Evolutionary conservation across 2,113 vertebrate genomes (phyloP).

Genomic region (Riparia riparia): DNA sequence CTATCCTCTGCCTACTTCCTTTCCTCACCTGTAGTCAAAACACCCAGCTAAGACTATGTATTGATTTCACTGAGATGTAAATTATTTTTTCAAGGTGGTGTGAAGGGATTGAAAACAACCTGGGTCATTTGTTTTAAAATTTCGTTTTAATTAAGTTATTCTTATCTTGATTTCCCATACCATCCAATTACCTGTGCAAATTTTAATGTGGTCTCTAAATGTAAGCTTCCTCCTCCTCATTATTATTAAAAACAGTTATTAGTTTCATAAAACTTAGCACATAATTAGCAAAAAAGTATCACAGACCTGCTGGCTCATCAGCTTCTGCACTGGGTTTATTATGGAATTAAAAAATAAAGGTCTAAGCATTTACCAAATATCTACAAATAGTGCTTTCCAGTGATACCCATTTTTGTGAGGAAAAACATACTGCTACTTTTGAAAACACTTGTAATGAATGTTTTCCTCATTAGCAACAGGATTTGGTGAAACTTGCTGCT

Average conservation of each 20-base stretch:
- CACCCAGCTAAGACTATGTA: neutral
- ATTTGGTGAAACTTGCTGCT: constrained; percentile 15
- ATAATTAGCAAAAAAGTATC: constrained; percentile 49
- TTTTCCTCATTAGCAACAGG: constrained; percentile 47
- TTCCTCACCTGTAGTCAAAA: neutral
- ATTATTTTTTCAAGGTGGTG: neutral
- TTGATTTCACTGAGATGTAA: neutral
- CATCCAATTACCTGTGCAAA: constrained; percentile 52
- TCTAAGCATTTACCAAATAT: constrained; percentile 32
- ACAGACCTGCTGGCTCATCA: constrained; percentile 30
- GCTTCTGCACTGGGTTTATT: neutral
- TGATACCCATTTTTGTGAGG: neutral
- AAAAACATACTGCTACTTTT: neutral
- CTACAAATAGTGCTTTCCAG: neutral
- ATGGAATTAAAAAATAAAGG: neutral
- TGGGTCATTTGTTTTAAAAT: constrained; percentile 25
- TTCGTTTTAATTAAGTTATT: constrained; percentile 43
- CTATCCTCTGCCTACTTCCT: neutral
- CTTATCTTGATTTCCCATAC: constrained; percentile 41
- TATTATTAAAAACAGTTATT: constrained; percentile 52
- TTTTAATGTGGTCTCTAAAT: constrained; percentile 19
- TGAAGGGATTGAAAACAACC: neutral
- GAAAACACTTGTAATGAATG: constrained; percentile 27
- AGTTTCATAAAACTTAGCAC: constrained; percentile 38
- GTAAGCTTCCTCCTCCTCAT: neutral